Percentiles rank a stretch among this genome's conserved stretches.
Conservation (phyloP, 2,888 invertebrate genomes). For the Melinaea menophilus region DNA sequence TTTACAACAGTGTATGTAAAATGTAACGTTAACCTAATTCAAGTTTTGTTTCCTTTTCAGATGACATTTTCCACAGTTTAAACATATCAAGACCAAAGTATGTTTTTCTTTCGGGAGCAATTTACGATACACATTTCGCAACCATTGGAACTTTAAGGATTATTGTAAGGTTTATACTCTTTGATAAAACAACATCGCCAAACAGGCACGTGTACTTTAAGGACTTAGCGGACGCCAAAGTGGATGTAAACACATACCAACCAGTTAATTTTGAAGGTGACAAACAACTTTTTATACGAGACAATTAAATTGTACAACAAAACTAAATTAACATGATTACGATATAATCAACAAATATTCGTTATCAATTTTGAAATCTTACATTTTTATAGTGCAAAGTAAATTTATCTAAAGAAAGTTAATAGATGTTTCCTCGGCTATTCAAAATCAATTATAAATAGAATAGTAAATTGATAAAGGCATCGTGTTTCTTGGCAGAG, state of each 20-base stretch:
- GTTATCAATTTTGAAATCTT: too few relatives aligned
- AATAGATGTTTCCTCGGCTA: too few relatives aligned
- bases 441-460: too few relatives aligned
- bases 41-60: conserved; percentile 34
- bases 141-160: conserved; percentile 37
- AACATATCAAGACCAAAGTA: conserved; percentile 56
- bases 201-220: conserved; percentile 36
- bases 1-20: not conserved
- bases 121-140: conserved; percentile 42
- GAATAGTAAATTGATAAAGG: too few relatives aligned
- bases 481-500: too few relatives aligned
- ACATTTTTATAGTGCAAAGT: too few relatives aligned
- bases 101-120: conserved; percentile 49
- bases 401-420: too few relatives aligned
- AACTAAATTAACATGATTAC: not conserved
- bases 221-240: conserved; percentile 35
- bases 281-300: conserved; percentile 10
- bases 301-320: not conserved
- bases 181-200: conserved; percentile 33
- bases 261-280: conserved; percentile 46
- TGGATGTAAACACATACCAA: conserved; percentile 40
- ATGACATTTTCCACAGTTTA: conserved; percentile 52
- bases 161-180: conserved; percentile 43
- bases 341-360: too few relatives aligned
- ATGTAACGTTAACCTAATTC: too few relatives aligned